Conservation (phyloP, 2,888 invertebrate species). For the Xestia sexstrigata region DNA sequence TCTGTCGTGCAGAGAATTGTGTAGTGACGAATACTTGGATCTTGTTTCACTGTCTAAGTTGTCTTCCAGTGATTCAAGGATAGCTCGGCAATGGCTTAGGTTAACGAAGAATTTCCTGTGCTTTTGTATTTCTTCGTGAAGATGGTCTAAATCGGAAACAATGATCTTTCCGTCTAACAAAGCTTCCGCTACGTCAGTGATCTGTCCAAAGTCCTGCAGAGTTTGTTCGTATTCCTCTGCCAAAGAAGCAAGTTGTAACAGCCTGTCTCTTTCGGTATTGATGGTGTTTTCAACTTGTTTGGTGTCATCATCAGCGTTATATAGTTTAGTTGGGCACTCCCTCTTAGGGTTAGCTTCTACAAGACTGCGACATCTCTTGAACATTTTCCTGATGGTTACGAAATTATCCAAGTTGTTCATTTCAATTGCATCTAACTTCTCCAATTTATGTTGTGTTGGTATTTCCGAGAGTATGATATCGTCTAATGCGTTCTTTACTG, state of each 20-base stretch:
- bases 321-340: conserved; percentile 93
- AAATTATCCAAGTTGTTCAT: conserved; percentile 91
- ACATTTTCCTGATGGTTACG: conserved; percentile 91
- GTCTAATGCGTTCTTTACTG: conserved; percentile 89
- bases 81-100: conserved; percentile 96
- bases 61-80: conserved; percentile 96
- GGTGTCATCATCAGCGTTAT: conserved; percentile 92
- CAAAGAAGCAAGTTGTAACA: conserved; percentile 93
- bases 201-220: conserved; percentile 96
- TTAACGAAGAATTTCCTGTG: conserved; percentile 97
- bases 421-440: conserved; percentile 93
- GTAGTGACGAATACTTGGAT: conserved; percentile 93
- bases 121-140: conserved; percentile 97
- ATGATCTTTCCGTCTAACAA: conserved; percentile 94
- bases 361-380: conserved; percentile 91
- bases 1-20: conserved; percentile 94
- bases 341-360: conserved; percentile 93
- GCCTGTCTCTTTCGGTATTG: conserved; percentile 93
- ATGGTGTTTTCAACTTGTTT: conserved; percentile 93
- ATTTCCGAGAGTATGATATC: conserved; percentile 91
- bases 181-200: conserved; percentile 95
- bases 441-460: conserved; percentile 92
- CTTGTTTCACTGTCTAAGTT: conserved; percentile 95
- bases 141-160: conserved; percentile 93
- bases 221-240: conserved; percentile 97